These are phyloP conservation scores for Pogonomyrmex barbatus DNA, from an alignment of 1,140 invertebrate species.

Conservation along the genomic window DNA sequence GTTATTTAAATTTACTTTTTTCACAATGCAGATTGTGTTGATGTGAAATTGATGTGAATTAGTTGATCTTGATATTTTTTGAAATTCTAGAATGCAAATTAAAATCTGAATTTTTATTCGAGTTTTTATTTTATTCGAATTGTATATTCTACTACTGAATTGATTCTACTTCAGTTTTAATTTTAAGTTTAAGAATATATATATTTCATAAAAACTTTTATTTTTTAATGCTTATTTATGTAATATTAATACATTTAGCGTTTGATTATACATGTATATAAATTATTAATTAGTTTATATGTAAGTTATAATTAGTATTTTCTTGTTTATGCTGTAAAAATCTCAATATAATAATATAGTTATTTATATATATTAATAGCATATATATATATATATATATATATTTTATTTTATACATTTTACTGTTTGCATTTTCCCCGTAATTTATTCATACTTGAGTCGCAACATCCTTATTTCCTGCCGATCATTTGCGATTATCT, in stretches of 20 bases:
- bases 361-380: not conserved
- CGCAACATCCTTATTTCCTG: not conserved
- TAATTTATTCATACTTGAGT: not conserved
- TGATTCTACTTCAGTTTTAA: not conserved
- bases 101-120: not conserved
- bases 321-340: no score
- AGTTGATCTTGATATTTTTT: not conserved
- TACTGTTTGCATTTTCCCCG: not conserved
- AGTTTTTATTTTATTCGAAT: not conserved
- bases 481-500: slow-evolving; percentile 26
- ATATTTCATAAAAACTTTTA: not conserved
- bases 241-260: no score
- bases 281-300: no score
- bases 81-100: not conserved
- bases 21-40: not conserved
- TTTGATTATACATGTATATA: no score
- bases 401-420: not conserved
- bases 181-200: not conserved
- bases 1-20: not conserved
- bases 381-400: not conserved
- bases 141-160: not conserved
- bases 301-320: no score
- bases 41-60: not conserved
- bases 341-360: not conserved
- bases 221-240: not conserved